Percentiles rank a stretch among this genome's conserved stretches.
Evolutionary conservation across 2,797 vertebrate species (phyloP).

Genomic region (Cheirogaleus major): DNA sequence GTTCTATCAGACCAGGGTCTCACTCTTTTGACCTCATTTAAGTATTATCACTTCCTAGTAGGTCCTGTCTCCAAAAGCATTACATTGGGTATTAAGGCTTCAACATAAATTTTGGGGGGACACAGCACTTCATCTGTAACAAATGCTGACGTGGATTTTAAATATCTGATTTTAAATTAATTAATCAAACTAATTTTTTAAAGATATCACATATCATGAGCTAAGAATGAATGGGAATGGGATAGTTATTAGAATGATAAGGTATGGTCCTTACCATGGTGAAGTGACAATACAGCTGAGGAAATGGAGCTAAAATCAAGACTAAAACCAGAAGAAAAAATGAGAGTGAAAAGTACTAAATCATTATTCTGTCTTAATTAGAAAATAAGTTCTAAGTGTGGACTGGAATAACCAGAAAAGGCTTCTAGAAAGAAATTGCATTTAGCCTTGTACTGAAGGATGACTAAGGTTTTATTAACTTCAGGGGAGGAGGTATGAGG

Average conservation of each 20-base stretch:
- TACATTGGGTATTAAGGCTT: neutral
- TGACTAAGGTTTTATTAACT: constrained; percentile 7
- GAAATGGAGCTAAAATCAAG: neutral
- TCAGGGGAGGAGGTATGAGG: neutral
- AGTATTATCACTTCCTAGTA: neutral
- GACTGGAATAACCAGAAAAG: neutral
- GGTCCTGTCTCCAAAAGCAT: neutral
- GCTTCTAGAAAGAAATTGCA: neutral
- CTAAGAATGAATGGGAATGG: neutral
- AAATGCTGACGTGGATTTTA: neutral
- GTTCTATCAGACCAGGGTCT: neutral
- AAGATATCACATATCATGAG: neutral
- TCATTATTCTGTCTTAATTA: constrained; percentile 4
- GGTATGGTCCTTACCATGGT: neutral
- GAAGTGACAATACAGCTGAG: neutral
- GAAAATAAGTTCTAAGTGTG: neutral
- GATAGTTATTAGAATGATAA: neutral
- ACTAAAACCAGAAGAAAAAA: neutral
- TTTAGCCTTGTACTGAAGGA: neutral
- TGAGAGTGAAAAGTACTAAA: neutral
- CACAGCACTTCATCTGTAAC: neutral
- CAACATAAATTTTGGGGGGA: neutral
- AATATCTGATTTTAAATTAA: neutral
- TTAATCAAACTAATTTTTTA: neutral
- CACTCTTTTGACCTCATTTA: neutral